Percentiles rank a stretch among this genome's conserved stretches.
These are phyloP conservation scores for Dasypolia templi DNA, from an alignment of 2,888 invertebrate species.

Conservation along the genomic window DNA sequence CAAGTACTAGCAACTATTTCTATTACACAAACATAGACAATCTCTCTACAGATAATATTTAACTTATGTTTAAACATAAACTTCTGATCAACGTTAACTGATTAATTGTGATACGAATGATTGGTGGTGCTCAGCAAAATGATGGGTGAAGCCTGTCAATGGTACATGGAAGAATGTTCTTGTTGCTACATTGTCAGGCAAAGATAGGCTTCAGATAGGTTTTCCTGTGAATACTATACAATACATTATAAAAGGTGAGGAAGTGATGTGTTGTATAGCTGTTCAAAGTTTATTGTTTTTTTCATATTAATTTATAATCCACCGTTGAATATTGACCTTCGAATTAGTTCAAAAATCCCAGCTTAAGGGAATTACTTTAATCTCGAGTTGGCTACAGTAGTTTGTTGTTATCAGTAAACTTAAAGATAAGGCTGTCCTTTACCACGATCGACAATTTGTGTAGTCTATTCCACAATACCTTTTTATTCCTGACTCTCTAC, in stretches of 20 bases:
- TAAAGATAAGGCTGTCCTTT: background rate
- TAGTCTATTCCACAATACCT: background rate
- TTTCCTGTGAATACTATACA: slow-evolving; percentile 4
- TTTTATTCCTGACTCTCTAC: background rate
- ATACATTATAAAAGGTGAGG: background rate
- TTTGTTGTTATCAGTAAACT: background rate
- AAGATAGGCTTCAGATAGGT: background rate
- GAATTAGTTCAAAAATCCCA: background rate
- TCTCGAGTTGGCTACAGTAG: background rate
- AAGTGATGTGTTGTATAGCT: background rate
- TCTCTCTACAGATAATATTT: slow-evolving; percentile 45
- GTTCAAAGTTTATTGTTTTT: background rate
- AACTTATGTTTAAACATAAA: slow-evolving; percentile 33
- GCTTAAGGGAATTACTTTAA: background rate
- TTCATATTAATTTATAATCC: background rate
- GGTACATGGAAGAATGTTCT: background rate
- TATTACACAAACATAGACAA: slow-evolving; percentile 16
- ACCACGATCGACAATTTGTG: background rate
- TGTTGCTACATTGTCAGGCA: background rate
- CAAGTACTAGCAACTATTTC: slow-evolving; percentile 17
- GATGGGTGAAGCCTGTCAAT: background rate
- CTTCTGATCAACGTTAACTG: slow-evolving; percentile 39
- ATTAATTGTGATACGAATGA: slow-evolving; percentile 33
- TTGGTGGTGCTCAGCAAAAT: background rate
- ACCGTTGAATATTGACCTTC: background rate